Conservation (phyloP, 2,888 invertebrate species). For the Protonemura montana region DNA sequence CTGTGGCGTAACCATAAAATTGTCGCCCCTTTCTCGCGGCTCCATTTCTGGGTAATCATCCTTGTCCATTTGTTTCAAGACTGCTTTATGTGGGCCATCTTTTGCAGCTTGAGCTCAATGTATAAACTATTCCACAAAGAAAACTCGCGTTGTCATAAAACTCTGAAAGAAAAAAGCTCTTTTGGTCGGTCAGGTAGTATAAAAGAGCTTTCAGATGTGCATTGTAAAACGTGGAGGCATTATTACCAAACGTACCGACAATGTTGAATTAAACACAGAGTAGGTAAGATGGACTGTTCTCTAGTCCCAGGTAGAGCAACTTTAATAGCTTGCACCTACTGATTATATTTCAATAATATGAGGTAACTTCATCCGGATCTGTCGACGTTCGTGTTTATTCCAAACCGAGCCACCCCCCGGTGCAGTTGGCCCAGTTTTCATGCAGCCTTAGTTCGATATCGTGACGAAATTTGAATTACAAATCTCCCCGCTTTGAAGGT, state of each 20-base stretch:
- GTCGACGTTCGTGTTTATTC: background rate
- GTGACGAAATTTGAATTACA: constrained; percentile 25
- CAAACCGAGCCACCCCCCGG: background rate
- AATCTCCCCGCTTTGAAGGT: background rate
- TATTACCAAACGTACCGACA: background rate
- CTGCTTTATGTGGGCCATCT: background rate
- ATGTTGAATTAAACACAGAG: background rate
- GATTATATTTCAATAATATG: background rate
- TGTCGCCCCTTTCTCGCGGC: background rate
- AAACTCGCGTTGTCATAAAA: background rate
- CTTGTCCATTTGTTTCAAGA: background rate
- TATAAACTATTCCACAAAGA: background rate
- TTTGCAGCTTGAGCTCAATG: background rate
- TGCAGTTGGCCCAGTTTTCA: constrained; percentile 23
- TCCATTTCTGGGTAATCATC: background rate
- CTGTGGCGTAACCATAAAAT: background rate
- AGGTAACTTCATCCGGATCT: background rate
- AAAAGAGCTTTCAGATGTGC: background rate
- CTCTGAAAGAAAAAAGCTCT: background rate
- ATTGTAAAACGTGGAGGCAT: background rate
- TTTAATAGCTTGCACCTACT: background rate
- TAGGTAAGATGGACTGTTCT: background rate
- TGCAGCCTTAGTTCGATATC: background rate
- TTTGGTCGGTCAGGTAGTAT: background rate
- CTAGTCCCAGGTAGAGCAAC: background rate